Base-by-base conservation (phyloP, 1,140 invertebrate species). In the Cephus cinctus region DNA sequence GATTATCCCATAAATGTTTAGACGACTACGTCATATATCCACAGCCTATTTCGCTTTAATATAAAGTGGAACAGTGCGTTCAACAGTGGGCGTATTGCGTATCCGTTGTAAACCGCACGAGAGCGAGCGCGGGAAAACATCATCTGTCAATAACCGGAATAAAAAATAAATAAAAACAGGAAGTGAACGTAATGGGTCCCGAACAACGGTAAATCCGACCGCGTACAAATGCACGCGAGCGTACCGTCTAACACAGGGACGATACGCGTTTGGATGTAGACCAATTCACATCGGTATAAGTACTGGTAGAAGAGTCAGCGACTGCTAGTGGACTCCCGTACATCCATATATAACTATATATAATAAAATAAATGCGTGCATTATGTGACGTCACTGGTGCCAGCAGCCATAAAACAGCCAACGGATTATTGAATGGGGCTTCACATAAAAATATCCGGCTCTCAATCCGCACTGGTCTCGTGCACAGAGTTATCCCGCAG, bases 381-480 rank as follows among this genome's bases (percentile, higher is more conserved):
- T 51, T 50, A 62, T 54, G 61, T 59, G 50, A 69, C 57, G 59
- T 61, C 60, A 61, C 53, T 40, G 50, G 47, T 47, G 47, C 40
- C 45, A 43, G 67, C 67, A 69, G 61, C 58, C 67, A 67, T 71
- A 73, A 71, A 73, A 71, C 62, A 54, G 50, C 55, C 40, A 55
- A 54, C 54, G 65, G 57, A 71, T 70, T 69, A 71, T 67, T 59
- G 60, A 68, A 60, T 58, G 59, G 56, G 66, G 62, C 59, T 68
- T 70, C 71, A 62, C 59, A 64, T 68, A 67, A 67, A 70, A 70
- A 70, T 73, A 70, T 66, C 60, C 57, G 52, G 32, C 49, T 61
- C 68, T 69, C 69, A 69, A 69, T 73, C 61, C 46, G 35, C 39
- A 21, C 23, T n/a, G 34, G 41, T 20, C 20, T 11, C 16, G 20